Base-by-base conservation (phyloP, 2,113 vertebrate species). In the Jacana jacana region DNA sequence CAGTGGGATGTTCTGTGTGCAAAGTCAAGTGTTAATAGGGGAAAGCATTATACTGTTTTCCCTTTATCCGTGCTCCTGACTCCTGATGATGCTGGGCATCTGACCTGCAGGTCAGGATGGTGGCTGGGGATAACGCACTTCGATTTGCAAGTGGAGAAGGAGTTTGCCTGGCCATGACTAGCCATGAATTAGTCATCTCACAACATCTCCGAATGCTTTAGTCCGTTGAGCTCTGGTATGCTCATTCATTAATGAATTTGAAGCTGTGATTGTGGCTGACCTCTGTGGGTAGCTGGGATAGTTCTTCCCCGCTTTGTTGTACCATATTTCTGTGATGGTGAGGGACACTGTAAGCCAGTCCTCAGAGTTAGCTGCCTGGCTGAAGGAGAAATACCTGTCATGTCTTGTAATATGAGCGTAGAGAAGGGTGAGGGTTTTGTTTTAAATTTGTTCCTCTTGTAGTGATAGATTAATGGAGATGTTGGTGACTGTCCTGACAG, bases 21-120 rank as follows among this genome's bases (percentile, higher is more conserved):
- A 12, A 66, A 93, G 71, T 71, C 60, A 81, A 42, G 42, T 49
- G 42, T 81, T 95, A 86, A 75, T 48, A 60, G 65, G 76, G 72
- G 17, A 81, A 86, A 31, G 46, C 46, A 16, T 77, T 66, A 30
- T 12, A 2, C 22, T 51, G 11, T 10, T 94, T 81, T 80, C 42
- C 30, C 35, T 72, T 91, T 37, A 14, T 86, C 37, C 24, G 2
- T 40, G 39, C 54, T 86, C 39, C 78, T 75, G 63, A 52, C 44
- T 92, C n/a, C 39, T 51, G 23, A 2, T 12, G 77, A 20, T 48
- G 91, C 89, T 61, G 72, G 61, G 84, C 37, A 17, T 81, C 6
- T 94, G 92, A 86, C 83, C 94, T 49, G 60, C 63, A n/a, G 79
- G 75, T 85, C 78, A 71, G 84, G 35, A 5, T 70, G 58, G 58